Conservation (phyloP, 2,797 vertebrate genomes). For the Podarcis lilfordi region DNA sequence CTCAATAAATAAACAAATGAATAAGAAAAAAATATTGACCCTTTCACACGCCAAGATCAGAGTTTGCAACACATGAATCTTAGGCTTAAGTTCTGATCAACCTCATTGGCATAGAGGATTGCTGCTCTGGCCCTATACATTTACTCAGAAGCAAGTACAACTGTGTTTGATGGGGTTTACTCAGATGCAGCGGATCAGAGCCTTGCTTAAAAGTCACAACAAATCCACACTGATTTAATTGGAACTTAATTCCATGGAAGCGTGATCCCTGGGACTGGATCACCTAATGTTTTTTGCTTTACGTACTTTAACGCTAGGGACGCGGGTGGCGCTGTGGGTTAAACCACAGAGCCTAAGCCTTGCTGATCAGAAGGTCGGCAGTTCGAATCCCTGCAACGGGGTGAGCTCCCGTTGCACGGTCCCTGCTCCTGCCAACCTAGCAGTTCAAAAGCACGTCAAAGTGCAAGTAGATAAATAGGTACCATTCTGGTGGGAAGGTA, state of each 20-base stretch:
- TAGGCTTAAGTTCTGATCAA: slow-evolving; percentile 11
- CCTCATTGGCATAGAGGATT: slow-evolving; percentile 7
- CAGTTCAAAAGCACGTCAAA: no score
- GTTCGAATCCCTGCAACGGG: no score
- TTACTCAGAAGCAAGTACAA: neutral
- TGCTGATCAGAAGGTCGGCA: no score
- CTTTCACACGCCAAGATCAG: neutral
- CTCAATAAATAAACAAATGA: neutral
- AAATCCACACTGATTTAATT: neutral
- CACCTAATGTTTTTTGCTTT: neutral
- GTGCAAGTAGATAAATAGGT: no score
- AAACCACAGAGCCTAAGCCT: no score
- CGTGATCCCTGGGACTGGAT: neutral
- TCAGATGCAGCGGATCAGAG: neutral
- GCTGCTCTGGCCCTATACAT: neutral
- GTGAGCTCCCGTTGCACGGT: no score
- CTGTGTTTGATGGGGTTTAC: neutral
- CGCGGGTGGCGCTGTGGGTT: no score
- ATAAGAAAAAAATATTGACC: neutral
- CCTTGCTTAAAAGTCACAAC: neutral
- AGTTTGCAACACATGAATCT: slow-evolving; percentile 18
- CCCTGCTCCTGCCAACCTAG: no score
- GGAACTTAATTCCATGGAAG: neutral
- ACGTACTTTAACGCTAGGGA: no score
- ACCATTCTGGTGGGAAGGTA: no score